Conservation (phyloP, 2,888 invertebrate genomes). For the Sialis lutaria region DNA sequence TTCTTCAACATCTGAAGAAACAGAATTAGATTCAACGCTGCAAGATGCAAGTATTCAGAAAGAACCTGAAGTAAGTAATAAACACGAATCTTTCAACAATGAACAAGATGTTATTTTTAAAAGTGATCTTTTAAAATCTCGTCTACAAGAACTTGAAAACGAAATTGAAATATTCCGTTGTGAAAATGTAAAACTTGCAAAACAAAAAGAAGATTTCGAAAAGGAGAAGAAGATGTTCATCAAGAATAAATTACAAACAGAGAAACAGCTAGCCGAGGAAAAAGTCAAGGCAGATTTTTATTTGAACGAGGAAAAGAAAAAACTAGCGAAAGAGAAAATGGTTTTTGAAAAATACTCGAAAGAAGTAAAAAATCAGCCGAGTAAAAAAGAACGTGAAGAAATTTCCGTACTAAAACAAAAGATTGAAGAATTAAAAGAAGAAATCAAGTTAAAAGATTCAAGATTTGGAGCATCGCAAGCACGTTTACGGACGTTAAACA, state of each 20-base stretch:
- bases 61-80: conserved; percentile 12
- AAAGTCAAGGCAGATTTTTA: conserved; percentile 41
- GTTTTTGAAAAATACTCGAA: conserved; percentile 35
- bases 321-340: conserved; percentile 41
- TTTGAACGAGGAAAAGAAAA: conserved; percentile 40
- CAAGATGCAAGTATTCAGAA: conserved; percentile 6
- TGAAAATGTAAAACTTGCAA: conserved; percentile 30
- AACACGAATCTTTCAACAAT: conserved; percentile 6
- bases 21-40: conserved; percentile 3
- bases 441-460: conserved; percentile 53
- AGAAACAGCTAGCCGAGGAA: conserved; percentile 43
- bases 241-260: conserved; percentile 30
- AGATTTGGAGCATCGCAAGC: conserved; percentile 54
- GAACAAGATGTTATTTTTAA: conserved; percentile 30
- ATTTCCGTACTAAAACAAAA: conserved; percentile 44
- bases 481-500: conserved; percentile 53
- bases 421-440: conserved; percentile 43
- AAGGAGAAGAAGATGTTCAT: conserved; percentile 32
- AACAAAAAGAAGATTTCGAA: conserved; percentile 23
- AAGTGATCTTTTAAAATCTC: conserved; percentile 38
- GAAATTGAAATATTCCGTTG: conserved; percentile 37
- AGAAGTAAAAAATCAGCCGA: conserved; percentile 45
- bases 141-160: conserved; percentile 45
- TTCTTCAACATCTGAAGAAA: background rate
- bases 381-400: conserved; percentile 53